phyloP scores from a whole-genome alignment of 2,113 vertebrate genomes.

The Oreochromis niloticus region DNA sequence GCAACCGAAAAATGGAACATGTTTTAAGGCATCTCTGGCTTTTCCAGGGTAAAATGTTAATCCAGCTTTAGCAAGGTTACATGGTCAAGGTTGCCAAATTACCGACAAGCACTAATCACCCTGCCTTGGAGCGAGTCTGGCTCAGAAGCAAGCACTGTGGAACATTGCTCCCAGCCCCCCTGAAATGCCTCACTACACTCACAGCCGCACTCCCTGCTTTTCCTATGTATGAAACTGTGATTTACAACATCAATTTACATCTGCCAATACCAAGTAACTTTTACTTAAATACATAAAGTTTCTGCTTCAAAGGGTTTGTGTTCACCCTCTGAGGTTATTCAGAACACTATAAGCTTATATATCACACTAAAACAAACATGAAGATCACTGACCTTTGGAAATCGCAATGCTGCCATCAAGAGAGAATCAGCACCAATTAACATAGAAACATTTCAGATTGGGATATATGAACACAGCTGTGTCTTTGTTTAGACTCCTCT shows the following conservation, averaged over 20 bases:
- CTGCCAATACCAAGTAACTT: constrained; percentile 63
- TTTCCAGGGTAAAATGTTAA: constrained; percentile 70
- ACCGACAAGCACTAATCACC: constrained; percentile 67
- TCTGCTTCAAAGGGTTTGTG: constrained; percentile 11
- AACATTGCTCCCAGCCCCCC: constrained; percentile 49
- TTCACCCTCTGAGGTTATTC: not conserved
- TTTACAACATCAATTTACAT: constrained; percentile 68
- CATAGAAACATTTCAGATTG: constrained; percentile 9
- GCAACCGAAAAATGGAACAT: constrained; percentile 62
- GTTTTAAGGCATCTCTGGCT: constrained; percentile 68
- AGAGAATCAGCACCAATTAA: constrained; percentile 28
- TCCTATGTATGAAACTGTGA: constrained; percentile 57
- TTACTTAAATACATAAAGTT: constrained; percentile 54
- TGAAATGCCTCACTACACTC: constrained; percentile 39
- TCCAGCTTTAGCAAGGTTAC: constrained; percentile 71
- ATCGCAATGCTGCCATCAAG: constrained; percentile 32
- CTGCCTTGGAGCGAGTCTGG: constrained; percentile 63
- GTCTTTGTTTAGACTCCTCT: constrained; percentile 31
- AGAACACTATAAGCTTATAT: constrained; percentile 5
- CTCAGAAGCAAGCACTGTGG: constrained; percentile 53
- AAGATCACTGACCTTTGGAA: constrained; percentile 58
- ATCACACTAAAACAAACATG: constrained; percentile 41
- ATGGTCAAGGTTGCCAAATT: constrained; percentile 74
- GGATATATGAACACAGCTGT: not conserved
- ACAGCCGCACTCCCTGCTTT: not conserved